phyloP scores from a whole-genome alignment of 2,888 invertebrate species.

The Synanthedon myopaeformis region DNA sequence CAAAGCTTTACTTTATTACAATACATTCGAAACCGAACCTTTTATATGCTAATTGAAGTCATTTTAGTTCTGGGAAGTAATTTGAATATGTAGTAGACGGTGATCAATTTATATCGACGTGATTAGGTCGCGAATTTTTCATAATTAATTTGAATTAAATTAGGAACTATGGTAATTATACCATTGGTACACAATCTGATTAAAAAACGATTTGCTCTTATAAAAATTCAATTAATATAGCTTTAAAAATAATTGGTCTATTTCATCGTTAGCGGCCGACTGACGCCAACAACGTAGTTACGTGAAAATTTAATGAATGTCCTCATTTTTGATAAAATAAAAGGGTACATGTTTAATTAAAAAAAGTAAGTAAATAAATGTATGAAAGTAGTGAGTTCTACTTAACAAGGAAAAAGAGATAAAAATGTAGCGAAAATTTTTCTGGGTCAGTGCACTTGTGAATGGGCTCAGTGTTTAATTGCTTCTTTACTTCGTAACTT shows the following conservation, averaged over 20 bases:
- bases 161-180: not conserved
- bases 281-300: too few relatives aligned
- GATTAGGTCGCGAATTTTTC: not conserved
- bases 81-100: slow-evolving; percentile 14
- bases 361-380: not conserved
- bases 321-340: not conserved
- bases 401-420: not conserved
- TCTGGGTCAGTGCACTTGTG: not conserved
- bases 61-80: slow-evolving; percentile 8
- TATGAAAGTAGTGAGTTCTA: not conserved
- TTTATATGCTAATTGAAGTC: slow-evolving; percentile 37
- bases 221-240: too few relatives aligned
- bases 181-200: too few relatives aligned
- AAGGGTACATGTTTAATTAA: not conserved
- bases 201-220: too few relatives aligned
- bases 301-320: too few relatives aligned
- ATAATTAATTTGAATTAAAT: slow-evolving; percentile 3
- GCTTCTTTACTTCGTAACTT: not conserved
- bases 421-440: not conserved
- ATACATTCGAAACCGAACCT: slow-evolving; percentile 19
- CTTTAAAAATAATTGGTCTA: too few relatives aligned
- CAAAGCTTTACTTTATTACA: slow-evolving; percentile 17
- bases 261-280: too few relatives aligned
- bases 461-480: not conserved
- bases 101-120: slow-evolving; percentile 4